Evolutionary conservation across 2,113 vertebrate genomes (phyloP).

Genomic region (Solenodon paradoxus): DNA sequence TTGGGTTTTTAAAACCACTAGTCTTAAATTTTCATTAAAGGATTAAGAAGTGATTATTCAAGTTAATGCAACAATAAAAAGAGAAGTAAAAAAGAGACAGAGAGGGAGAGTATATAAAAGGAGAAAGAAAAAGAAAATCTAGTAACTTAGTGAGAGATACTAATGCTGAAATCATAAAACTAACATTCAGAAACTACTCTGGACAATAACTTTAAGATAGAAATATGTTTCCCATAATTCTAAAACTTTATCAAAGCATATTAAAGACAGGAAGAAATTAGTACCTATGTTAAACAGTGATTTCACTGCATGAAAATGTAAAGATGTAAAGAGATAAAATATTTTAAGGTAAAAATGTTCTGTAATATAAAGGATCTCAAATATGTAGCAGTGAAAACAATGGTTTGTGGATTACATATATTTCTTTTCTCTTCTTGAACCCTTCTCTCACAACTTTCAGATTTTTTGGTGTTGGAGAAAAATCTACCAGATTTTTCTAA

Average conservation of each 20-base stretch:
- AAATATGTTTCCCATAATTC: slow-evolving; percentile 2
- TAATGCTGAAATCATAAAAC: slow-evolving; percentile 17
- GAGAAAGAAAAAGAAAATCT: neutral
- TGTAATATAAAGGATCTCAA: neutral
- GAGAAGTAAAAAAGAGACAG: neutral
- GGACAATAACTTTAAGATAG: neutral
- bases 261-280: neutral
- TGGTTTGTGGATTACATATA: neutral
- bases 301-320: neutral
- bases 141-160: neutral
- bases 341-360: neutral
- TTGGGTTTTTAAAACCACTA: slow-evolving; percentile 45
- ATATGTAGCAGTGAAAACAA: neutral
- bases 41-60: slow-evolving; percentile 29
- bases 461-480: neutral
- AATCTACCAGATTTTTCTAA: neutral
- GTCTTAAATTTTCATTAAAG: slow-evolving; percentile 41
- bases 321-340: neutral
- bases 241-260: neutral
- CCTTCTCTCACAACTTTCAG: neutral
- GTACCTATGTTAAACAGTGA: neutral
- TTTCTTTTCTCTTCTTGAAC: neutral
- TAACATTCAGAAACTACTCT: neutral
- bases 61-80: slow-evolving; percentile 48
- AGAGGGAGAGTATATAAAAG: neutral